Evolutionary conservation across 2,113 vertebrate species (phyloP), one percentile per base, ranked within the genome.

Genomic region (Sylvilagus bachmani): DNA sequence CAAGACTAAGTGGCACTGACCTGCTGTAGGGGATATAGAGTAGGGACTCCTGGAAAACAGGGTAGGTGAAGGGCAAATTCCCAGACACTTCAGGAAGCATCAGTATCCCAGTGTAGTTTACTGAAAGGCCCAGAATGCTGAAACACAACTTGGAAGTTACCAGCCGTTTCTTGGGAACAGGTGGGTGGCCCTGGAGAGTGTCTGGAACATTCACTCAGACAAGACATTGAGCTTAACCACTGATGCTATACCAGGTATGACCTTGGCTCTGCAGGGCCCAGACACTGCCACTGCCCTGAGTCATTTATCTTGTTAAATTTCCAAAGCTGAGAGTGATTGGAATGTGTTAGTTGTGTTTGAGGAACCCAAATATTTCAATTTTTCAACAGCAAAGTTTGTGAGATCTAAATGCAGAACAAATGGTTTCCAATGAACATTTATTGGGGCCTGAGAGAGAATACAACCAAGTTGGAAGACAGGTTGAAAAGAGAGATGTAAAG

Each of bases 221-320:
- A n/a, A 36, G 1, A 12, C 3, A 13, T 36, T 16, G 11, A 36
- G 17, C 1, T 74, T 17, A 90, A 3, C 87, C 91, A 0, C 90
- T 90, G 16, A 95, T 95, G 10, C 86, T 70, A 9, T 95, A 93
- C 6, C 95, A 77, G 0, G 80, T 93, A 24, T 82, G 86, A 0
- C 90, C 88, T 36, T 94, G 92, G 24, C 94, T 70, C n/a, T 95
- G 95, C 36, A 96, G 86, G 5, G 94, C 92, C 7, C 95, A 95
- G 10, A 95, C 69, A 86, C 69, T 27, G 92, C 93, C 88, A 91
- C 83, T 53, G 91, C 87, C 7, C 25, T 27, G 25, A 31, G 49
- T 24, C 69, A 36, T 79, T 19, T 38, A 44, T 82, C 61, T 31
- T 51, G 33, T 75, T 24, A 82, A 33, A 31, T 53, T 66, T 88